phyloP scores from a whole-genome alignment of 2,888 invertebrate species.

The Odontomyia ornata region DNA sequence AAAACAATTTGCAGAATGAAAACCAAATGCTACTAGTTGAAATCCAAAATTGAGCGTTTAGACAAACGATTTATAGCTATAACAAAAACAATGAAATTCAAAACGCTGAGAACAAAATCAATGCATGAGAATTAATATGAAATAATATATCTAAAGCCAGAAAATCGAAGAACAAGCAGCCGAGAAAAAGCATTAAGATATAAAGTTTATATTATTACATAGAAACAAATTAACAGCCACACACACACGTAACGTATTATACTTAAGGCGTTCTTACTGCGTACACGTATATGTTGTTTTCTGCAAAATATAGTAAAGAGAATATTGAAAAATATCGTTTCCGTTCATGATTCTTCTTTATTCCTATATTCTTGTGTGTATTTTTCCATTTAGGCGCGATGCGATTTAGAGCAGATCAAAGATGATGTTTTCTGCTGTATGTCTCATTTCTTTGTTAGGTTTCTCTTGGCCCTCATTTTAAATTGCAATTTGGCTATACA shows the following conservation, averaged over 20 bases:
- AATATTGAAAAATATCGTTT: constrained; percentile 1
- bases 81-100: neutral
- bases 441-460: neutral
- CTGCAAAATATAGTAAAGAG: neutral
- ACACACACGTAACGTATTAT: constrained; percentile 1
- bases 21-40: too few relatives aligned
- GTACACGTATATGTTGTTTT: constrained; percentile 12
- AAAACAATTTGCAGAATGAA: too few relatives aligned
- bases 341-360: constrained; percentile 12
- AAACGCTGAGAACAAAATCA: neutral
- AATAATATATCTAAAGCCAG: neutral
- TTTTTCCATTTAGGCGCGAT: too few relatives aligned
- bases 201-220: constrained; percentile 10
- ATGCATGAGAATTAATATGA: neutral
- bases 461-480: neutral
- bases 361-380: neutral
- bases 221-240: constrained; percentile 20
- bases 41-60: neutral
- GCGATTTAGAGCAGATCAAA: too few relatives aligned
- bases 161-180: neutral
- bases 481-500: neutral
- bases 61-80: neutral
- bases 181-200: neutral
- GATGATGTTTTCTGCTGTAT: neutral
- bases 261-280: constrained; percentile 3